Percentiles rank a stretch among this genome's conserved stretches.
Evolutionary conservation across 2,888 invertebrate genomes (phyloP).

Genomic region (Trachelus iudaicus): DNA sequence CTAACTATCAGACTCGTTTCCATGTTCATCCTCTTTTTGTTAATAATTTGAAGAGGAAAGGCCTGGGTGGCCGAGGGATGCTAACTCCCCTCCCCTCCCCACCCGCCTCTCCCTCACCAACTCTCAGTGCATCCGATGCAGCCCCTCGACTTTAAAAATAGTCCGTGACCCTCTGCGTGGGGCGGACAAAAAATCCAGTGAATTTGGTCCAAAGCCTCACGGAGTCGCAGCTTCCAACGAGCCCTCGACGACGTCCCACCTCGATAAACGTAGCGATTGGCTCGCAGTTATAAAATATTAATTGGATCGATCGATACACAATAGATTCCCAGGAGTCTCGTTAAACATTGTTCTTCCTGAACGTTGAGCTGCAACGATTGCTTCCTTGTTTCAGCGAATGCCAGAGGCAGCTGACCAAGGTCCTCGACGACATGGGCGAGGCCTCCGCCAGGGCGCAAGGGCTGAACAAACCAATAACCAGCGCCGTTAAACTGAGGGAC

Average conservation of each 20-base stretch:
- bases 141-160: neutral
- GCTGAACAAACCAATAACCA: slow-evolving; percentile 78
- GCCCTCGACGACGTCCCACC: neutral
- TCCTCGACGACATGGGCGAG: slow-evolving; percentile 78
- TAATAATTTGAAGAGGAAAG: neutral
- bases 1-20: neutral
- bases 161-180: neutral
- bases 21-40: neutral
- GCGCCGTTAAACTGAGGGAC: slow-evolving; percentile 74
- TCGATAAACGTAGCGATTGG: too few species aligned
- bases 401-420: slow-evolving; percentile 71
- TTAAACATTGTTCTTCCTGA: neutral
- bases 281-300: neutral
- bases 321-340: neutral
- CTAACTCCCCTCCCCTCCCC: too few species aligned
- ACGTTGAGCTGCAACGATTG: neutral
- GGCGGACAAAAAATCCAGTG: neutral
- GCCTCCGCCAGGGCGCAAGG: slow-evolving; percentile 81
- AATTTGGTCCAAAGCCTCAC: neutral
- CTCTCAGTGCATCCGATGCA: neutral
- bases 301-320: neutral
- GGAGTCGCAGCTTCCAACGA: neutral
- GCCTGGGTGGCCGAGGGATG: neutral
- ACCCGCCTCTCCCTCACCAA: neutral
- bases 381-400: slow-evolving; percentile 68